Percentiles rank a stretch among this genome's conserved stretches.
phyloP scores from a whole-genome alignment of 2,797 vertebrate genomes.

The Astyanax mexicanus region DNA sequence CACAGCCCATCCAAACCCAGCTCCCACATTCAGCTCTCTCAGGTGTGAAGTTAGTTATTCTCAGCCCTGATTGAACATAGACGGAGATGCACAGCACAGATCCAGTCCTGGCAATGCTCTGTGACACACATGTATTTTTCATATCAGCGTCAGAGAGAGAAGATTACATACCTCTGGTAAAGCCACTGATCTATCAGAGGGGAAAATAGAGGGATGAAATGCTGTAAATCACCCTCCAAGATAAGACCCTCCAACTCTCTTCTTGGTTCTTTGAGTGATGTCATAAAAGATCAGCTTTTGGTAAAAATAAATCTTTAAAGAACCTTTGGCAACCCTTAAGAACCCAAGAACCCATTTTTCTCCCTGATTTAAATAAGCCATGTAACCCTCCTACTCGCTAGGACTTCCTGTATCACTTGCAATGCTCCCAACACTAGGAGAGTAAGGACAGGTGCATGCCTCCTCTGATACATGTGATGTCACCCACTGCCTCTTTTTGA shows the following conservation, averaged over 20 bases:
- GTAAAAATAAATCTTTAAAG: too few relatives aligned
- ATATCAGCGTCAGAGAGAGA: conserved; percentile 8
- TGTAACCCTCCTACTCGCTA: too few relatives aligned
- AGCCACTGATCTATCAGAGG: conserved; percentile 18
- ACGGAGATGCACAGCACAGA: conserved; percentile 19
- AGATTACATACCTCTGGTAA: conserved; percentile 25
- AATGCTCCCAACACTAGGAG: too few relatives aligned
- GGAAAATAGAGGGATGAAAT: background rate
- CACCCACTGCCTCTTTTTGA: too few relatives aligned
- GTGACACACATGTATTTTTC: conserved; percentile 28
- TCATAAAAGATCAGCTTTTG: too few relatives aligned
- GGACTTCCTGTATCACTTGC: too few relatives aligned
- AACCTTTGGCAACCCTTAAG: too few relatives aligned
- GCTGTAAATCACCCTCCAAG: conserved; percentile 21
- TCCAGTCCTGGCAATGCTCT: background rate
- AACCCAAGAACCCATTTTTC: too few relatives aligned
- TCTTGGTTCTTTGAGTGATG: too few relatives aligned
- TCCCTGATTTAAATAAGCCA: too few relatives aligned
- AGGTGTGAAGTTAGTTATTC: conserved; percentile 40
- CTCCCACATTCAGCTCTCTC: conserved; percentile 35
- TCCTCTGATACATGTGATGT: too few relatives aligned
- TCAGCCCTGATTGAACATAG: conserved; percentile 34
- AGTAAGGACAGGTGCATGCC: too few relatives aligned
- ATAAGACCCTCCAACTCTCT: background rate
- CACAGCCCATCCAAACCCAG: conserved; percentile 32